Evolutionary conservation across 1,140 invertebrate species (phyloP).

Genomic region (Oppia nitens): DNA sequence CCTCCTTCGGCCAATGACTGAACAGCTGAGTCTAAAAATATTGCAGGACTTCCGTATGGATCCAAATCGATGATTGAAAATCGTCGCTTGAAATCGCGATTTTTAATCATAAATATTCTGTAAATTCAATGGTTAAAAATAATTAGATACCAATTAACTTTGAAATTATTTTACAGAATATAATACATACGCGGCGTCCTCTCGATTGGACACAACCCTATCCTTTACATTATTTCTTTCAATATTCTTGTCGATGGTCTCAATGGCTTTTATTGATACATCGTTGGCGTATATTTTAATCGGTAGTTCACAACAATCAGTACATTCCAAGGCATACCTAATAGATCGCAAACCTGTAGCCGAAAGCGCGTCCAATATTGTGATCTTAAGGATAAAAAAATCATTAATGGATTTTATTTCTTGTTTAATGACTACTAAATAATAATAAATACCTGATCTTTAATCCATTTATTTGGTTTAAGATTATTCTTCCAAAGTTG

Average conservation of each 20-base stretch:
- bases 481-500: conserved; percentile 25
- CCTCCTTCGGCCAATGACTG: conserved; percentile 34
- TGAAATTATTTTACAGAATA: conserved; percentile 8
- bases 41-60: conserved; percentile 87
- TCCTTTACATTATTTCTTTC: conserved; percentile 54
- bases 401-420: too few relatives aligned
- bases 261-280: conserved; percentile 65
- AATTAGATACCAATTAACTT: conserved; percentile 20
- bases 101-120: conserved; percentile 67
- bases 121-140: conserved; percentile 24
- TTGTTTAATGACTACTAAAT: too few relatives aligned
- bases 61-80: conserved; percentile 90
- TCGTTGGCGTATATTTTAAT: conserved; percentile 78
- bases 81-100: conserved; percentile 41
- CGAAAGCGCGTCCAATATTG: conserved; percentile 78
- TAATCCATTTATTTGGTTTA: conserved; percentile 12
- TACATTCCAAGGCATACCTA: conserved; percentile 75
- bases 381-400: too few relatives aligned
- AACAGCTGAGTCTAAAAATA: conserved; percentile 82
- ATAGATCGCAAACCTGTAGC: conserved; percentile 88
- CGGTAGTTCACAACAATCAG: not conserved
- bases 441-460: conserved; percentile 12
- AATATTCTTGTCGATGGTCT: conserved; percentile 67
- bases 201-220: conserved; percentile 49
- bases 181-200: conserved; percentile 57